Conservation (phyloP, 2,888 invertebrate species). For the Chaitophorus viminalis region DNA sequence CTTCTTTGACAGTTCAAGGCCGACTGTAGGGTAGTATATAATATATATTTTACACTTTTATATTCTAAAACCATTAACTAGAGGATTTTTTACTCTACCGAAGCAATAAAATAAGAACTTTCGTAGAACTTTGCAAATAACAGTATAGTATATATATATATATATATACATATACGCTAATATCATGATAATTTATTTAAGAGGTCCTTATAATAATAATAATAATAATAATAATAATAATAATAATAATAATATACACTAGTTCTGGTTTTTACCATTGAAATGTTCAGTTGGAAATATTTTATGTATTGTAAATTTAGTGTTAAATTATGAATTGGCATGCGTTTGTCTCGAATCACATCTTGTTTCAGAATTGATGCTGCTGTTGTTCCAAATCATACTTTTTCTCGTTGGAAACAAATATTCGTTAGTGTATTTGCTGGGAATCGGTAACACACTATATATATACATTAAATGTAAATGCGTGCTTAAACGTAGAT, state of each 20-base stretch:
- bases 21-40: background rate
- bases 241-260: too few relatives aligned
- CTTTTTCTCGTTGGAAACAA: constrained; percentile 19
- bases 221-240: too few relatives aligned
- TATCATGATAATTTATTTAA: constrained; percentile 11
- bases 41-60: background rate
- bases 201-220: background rate
- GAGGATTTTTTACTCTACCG: background rate
- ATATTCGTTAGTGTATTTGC: constrained; percentile 20
- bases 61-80: constrained; percentile 29
- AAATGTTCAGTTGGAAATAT: background rate
- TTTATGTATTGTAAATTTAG: constrained; percentile 1
- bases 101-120: constrained; percentile 31
- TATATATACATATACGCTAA: background rate
- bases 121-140: constrained; percentile 30
- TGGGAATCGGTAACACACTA: too few relatives aligned
- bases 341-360: background rate
- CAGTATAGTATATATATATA: background rate
- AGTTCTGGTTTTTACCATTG: background rate
- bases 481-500: too few relatives aligned
- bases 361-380: background rate
- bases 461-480: too few relatives aligned
- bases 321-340: too few relatives aligned
- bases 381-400: background rate
- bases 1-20: constrained; percentile 26